These are phyloP conservation scores for Pelecanoides urinatrix DNA, from an alignment of 2,113 vertebrate genomes.

Conservation along the genomic window DNA sequence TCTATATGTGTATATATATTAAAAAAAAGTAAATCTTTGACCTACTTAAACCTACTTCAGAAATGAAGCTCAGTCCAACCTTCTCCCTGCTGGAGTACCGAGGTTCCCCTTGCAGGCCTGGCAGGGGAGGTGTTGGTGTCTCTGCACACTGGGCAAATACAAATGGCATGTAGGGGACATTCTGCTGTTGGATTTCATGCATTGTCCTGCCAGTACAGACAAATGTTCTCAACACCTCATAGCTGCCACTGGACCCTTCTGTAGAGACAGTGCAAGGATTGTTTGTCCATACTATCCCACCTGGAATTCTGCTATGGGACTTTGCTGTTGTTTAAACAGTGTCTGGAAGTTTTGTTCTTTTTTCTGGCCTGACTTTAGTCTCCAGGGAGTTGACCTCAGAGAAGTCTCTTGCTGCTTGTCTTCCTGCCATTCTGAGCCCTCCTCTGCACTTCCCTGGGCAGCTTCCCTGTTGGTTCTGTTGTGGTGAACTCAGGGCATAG, in stretches of 20 bases:
- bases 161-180: not conserved
- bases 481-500: not conserved
- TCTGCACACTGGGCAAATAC: not conserved
- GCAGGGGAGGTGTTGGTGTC: not conserved
- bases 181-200: not conserved
- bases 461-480: not conserved
- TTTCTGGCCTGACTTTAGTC: not conserved
- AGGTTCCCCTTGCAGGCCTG: not conserved
- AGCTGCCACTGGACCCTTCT: not conserved
- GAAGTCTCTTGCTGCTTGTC: not conserved
- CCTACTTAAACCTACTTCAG: not conserved
- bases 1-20: not conserved
- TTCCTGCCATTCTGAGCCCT: not conserved
- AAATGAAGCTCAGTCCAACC: not conserved
- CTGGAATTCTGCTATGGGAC: not conserved
- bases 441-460: not conserved
- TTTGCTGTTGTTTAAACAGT: not conserved
- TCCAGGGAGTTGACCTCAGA: not conserved
- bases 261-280: not conserved
- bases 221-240: not conserved
- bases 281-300: not conserved
- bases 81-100: not conserved
- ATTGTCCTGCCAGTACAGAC: not conserved
- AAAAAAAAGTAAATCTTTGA: not conserved
- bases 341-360: not conserved